Evolutionary conservation across 1,140 invertebrate species (phyloP), one percentile per base, ranked within the genome.

Genomic region (Antheraea pernyi): DNA sequence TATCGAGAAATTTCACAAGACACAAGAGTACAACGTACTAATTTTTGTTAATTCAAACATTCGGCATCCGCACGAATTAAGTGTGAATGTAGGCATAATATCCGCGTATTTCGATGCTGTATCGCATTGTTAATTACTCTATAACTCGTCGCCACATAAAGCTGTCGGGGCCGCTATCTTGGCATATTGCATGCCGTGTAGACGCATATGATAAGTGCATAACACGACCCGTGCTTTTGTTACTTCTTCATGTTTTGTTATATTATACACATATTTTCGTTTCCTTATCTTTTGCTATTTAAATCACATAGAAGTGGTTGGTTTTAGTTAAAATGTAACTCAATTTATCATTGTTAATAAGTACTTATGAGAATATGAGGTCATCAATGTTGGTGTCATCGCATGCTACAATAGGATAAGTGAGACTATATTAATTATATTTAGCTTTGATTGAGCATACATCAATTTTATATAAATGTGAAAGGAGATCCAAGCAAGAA

Each of bases 161-260:
- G 60, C 60, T 61, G 60, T 61, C 60, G 60, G 19, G 60, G 10
- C 60, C 60, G 19, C 60, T 61, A 61, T 61, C 60, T 61, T 61
- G 60, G 60, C 60, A 61, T 61, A 61, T 61, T 61, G 60, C 60
- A 61, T 36, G 60, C 30, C 60, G 60, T 61, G 60, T 61, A 61
- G 60, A 61, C 60, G 60, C 60, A 61, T 61, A 61, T 30, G 60
- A 61, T 61, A 61, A 61, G 60, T 61, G 22, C 60, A 61, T 30
- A 61, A 61, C 60, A 22, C 60, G 60, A 30, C 60, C 60, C 60
- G 60, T 30, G 60, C 60, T 61, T 61, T 61, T 61, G 60, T 30
- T 61, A 53, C 46, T 16, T 11, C 13, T 9, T 16, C 46, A 53
- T 53, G 46, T 53, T 53, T 16, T 9, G 39, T 53, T 53, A 13